Evolutionary conservation across 2,888 invertebrate genomes (phyloP).

Genomic region (Trypoxylon attenuatum): DNA sequence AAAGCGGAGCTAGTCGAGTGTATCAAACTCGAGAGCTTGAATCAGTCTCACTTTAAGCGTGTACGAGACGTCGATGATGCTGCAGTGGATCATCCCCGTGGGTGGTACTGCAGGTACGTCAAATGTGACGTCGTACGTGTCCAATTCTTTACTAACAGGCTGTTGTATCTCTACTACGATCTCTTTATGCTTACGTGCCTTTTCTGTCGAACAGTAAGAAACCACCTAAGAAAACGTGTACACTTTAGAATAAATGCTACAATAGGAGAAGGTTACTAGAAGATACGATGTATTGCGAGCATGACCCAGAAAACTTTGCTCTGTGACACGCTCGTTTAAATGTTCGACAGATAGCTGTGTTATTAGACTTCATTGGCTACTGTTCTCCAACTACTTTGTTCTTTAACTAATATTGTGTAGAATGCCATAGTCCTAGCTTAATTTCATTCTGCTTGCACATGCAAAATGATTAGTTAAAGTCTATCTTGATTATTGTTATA

Average conservation of each 20-base stretch:
- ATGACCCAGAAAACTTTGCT: slow-evolving; percentile 15
- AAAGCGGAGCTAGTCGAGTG: too few relatives aligned
- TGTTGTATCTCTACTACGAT: slow-evolving; percentile 65
- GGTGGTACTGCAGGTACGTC: slow-evolving; percentile 71
- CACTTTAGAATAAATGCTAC: slow-evolving; percentile 8
- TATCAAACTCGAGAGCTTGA: too few relatives aligned
- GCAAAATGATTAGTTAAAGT: too few relatives aligned
- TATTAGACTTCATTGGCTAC: background rate
- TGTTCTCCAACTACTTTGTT: background rate
- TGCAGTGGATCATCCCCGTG: slow-evolving; percentile 66
- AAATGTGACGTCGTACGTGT: slow-evolving; percentile 54
- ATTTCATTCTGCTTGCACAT: too few relatives aligned
- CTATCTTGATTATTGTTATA: too few relatives aligned
- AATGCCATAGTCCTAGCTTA: too few relatives aligned
- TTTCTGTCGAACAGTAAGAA: slow-evolving; percentile 62
- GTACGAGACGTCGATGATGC: slow-evolving; percentile 70
- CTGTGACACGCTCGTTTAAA: slow-evolving; percentile 1
- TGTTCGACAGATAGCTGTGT: background rate
- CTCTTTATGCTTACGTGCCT: slow-evolving; percentile 65
- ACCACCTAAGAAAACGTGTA: slow-evolving; percentile 54
- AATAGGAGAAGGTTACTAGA: background rate
- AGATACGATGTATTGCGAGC: slow-evolving; percentile 1
- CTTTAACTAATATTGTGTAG: too few relatives aligned
- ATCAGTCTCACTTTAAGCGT: slow-evolving; percentile 58
- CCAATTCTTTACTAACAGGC: slow-evolving; percentile 50